Conservation (phyloP, 2,797 vertebrate species). For the Ambastaia sidthimunki region DNA sequence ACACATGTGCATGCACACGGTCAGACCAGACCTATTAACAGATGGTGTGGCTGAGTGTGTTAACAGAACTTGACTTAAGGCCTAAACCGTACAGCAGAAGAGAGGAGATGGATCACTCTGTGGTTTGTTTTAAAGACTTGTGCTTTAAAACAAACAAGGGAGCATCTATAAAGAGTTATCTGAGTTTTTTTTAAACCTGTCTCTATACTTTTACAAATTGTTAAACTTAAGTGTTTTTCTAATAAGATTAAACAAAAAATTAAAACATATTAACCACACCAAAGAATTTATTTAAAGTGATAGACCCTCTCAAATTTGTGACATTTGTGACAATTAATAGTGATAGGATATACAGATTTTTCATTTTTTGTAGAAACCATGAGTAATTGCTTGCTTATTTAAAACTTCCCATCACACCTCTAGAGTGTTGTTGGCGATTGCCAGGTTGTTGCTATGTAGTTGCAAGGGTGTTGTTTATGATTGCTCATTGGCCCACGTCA, state of each 20-base stretch:
- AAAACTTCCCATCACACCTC: not conserved
- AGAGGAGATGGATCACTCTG: not conserved
- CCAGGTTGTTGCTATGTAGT: conserved; percentile 11
- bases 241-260: not conserved
- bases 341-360: too few relatives aligned
- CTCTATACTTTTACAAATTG: not conserved
- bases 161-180: not conserved
- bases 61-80: conserved; percentile 27
- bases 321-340: too few relatives aligned
- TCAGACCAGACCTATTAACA: conserved; percentile 25
- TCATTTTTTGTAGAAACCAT: too few relatives aligned
- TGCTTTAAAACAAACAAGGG: not conserved
- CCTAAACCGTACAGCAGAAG: not conserved
- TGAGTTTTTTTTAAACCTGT: not conserved
- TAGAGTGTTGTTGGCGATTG: not conserved
- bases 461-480: not conserved
- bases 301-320: too few relatives aligned
- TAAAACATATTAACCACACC: not conserved
- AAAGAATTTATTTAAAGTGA: too few relatives aligned
- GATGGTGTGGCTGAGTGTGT: not conserved
- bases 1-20: conserved; percentile 13
- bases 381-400: not conserved
- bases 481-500: too few relatives aligned
- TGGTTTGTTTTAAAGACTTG: not conserved
- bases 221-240: not conserved